Base-by-base conservation (phyloP, 30 jellyfish, hydroid and myxozoan species). In the Kudoa iwatai region DNA sequence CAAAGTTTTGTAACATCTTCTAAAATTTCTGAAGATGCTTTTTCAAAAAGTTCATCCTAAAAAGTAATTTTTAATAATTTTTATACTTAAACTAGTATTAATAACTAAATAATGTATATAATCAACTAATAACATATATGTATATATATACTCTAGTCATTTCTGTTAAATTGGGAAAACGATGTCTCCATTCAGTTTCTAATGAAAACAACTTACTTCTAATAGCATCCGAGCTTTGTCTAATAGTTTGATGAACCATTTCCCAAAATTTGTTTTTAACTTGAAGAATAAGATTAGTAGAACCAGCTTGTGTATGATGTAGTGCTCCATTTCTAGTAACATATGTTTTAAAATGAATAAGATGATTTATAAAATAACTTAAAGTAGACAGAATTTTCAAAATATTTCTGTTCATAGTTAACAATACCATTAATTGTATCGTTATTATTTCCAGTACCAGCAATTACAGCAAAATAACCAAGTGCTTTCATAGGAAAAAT, bases 401-500 rank as follows among this genome's bases (percentile, higher is more conserved):
- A 68, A 34, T 58, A 68, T 28, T 68, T 85, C 34, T 68, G 85
- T 54, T 68, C 90, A 34, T 59, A 68, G 32, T 68, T 85, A 24
- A 61, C 24, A 3, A 68, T 68, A 39, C 39, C 49, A 34, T 50
- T 55, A 36, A 68, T 68, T 24, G 85, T 68, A 35, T 68, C 90
- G n/a, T 32, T 42, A 9, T 55, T 57, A 39, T 40, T 24, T 58
- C 92, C 92, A 3, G 88, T 74, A 0, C 93, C 93, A 32, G 88
- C 63, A 35, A 74, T 85, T 20, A 74, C 87, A 42, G 93, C 93
- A 55, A 54, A 74, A 42, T 74, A 74, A 2, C 87, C 93, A 44
- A 74, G 46, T 12, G 93, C 93, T 43, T 74, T 74, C 93, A 74
- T 74, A 24, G 93, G 93, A 24, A 74, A 74, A 32, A 74, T 41